Evolutionary conservation across 92 coral and sea anemone species (phyloP), one percentile per base, ranked within the genome.

Genomic region (Paramuricea clavata): DNA sequence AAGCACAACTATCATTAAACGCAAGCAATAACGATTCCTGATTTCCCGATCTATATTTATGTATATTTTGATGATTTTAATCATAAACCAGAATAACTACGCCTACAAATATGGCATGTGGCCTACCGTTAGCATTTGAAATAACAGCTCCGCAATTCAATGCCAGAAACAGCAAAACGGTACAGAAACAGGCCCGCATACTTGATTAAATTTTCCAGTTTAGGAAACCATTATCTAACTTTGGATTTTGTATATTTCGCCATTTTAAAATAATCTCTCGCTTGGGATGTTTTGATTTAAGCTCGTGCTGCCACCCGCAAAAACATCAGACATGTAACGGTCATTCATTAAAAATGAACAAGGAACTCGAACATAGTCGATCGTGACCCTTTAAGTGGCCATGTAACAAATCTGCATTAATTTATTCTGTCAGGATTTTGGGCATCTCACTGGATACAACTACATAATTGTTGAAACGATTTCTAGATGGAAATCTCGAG

Each of bases 341-440:
- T 76, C 44, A 76, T 76, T 49, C 26, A 76, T 76, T 76, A 76
- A 76, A 26, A 76, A 76, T 76, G 82, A 76, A 76, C 65, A 49
- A 76, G 42, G 28, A n/a, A 28, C 6, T 28, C 41, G 19, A 65
- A 10, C 12, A 31, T 0, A 30, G 39, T 65, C 23, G 19, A 60
- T 22, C 33, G 21, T 52, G 16, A 60, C 15, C 31, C 32, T 60
- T 60, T 47, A 47, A 47, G 54, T 47, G 54, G 54, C 54, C 19
- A 47, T 47, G 13, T 10, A 47, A 17, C 19, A 47, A 17, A 47
- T 47, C 13, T 15, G 54, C 42, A n/a, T n/a, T n/a, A n/a, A n/a
- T n/a, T n/a, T n/a, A n/a, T n/a, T n/a, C n/a, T n/a, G n/a, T n/a
- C n/a, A n/a, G n/a, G n/a, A n/a, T n/a, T n/a, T n/a, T n/a, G n/a